These are phyloP conservation scores for Eulemur rufifrons DNA, from an alignment of 2,113 vertebrate genomes.

Conservation along the genomic window DNA sequence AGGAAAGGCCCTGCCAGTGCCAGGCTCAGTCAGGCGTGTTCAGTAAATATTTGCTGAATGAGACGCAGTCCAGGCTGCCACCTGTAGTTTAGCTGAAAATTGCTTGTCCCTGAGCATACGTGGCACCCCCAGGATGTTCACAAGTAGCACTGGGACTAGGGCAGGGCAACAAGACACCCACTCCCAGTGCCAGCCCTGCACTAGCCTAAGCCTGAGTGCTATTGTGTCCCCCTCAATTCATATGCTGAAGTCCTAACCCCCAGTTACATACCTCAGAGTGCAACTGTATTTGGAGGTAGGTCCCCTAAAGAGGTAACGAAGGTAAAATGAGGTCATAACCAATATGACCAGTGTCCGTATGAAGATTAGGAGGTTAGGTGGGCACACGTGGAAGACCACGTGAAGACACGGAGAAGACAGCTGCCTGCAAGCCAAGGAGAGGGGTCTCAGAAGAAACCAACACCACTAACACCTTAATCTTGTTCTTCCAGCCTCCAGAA, in stretches of 20 bases:
- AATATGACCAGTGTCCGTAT: not conserved
- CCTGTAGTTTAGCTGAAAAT: not conserved
- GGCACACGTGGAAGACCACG: not conserved
- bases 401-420: not conserved
- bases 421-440: too few relatives aligned
- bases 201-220: not conserved
- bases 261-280: too few relatives aligned
- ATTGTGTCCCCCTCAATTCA: too few relatives aligned
- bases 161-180: not conserved
- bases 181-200: too few relatives aligned
- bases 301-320: not conserved
- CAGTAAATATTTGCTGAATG: not conserved
- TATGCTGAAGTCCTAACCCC: too few relatives aligned
- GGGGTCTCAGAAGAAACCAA: not conserved
- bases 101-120: not conserved
- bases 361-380: not conserved
- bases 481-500: not conserved
- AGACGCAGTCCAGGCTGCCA: fast-evolving
- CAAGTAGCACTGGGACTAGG: not conserved
- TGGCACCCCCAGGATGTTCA: not conserved
- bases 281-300: not conserved
- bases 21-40: not conserved
- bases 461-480: not conserved
- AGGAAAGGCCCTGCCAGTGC: not conserved
- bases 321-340: not conserved